Evolutionary conservation across 2,888 invertebrate species (phyloP), one percentile per base, ranked within the genome.

Genomic region (Eristalis intricaria): DNA sequence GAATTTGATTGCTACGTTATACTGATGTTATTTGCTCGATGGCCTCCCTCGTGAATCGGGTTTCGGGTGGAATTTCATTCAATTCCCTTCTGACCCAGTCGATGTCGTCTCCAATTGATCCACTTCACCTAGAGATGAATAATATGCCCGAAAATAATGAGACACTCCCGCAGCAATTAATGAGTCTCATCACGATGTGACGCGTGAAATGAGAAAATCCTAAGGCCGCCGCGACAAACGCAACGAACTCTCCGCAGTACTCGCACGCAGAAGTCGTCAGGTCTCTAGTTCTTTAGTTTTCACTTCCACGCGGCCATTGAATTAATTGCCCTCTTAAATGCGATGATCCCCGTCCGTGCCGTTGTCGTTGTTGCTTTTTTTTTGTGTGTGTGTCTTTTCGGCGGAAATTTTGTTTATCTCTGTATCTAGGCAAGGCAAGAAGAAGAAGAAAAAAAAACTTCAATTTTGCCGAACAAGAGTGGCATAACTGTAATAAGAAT

Each of bases 281-380:
- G n/a, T 60, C 60, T 15, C 65, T 65, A 66, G 29, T 71, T 71
- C 56, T 66, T 66, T 61, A 79, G 79, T 79, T 60, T 73, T 60
- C 43, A 66, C 58, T 65, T 61, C 58, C 40, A 58, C 32, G 70
- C 32, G 61, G 66, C 43, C 10, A 73, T 60, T 80, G 69, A 81
- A 81, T 74, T 74, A 74, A 81, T 81, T 81, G 68, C 38, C 80
- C 80, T 63, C 80, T 81, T 64, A 74, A 81, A 68, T 38, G 68
- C 68, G 63, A 74, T 75, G 80, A 69, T 69, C 63, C 50, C 50
- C 68, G 35, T 65, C 29, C 22, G 19, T 26, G 29, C 19, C 35
- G 4, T 26, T 13, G 19, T 22, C 29, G 4, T 29, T 29, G 29
- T 4, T 29, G 29, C 29, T 29, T 29, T 29, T 29, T 4, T 29